A percentile compares a stretch with the other conserved stretches of the same genome.
phyloP scores from a whole-genome alignment of 2,888 invertebrate genomes.

The Agrotis ipsilon region DNA sequence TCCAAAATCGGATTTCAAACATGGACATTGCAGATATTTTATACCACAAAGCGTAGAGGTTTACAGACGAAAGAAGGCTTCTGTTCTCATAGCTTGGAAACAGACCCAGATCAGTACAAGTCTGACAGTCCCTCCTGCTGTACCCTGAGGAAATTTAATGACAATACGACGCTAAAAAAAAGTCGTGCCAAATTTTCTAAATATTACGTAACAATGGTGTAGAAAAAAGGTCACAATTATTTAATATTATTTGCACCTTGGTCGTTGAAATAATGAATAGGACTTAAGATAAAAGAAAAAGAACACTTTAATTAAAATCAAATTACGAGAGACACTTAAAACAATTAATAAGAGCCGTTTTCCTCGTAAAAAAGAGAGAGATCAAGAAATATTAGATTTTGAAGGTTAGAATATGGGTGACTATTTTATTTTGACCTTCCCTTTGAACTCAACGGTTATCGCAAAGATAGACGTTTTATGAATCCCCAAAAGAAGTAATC shows the following conservation, averaged over 20 bases:
- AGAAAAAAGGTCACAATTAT: too few relatives aligned
- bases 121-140: too few relatives aligned
- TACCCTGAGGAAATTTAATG: too few relatives aligned
- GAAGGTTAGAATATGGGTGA: background rate
- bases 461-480: background rate
- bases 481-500: conserved; percentile 10
- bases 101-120: too few relatives aligned
- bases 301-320: conserved; percentile 23
- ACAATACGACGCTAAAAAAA: too few relatives aligned
- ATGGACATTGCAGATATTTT: too few relatives aligned
- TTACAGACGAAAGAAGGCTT: too few relatives aligned
- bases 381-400: background rate
- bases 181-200: too few relatives aligned
- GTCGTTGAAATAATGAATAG: conserved; percentile 4
- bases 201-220: too few relatives aligned
- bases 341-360: conserved; percentile 7
- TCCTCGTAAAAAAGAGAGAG: conserved; percentile 6
- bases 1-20: too few relatives aligned
- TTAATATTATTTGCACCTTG: background rate
- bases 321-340: conserved; percentile 23
- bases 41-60: too few relatives aligned
- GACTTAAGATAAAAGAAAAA: conserved; percentile 1
- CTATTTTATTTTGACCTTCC: background rate
- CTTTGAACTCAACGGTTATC: conserved; percentile 1
- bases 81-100: too few relatives aligned